A percentile compares a stretch with the other conserved stretches of the same genome.
These are phyloP conservation scores for Scartelaos histophorus DNA, from an alignment of 2,113 vertebrate species.

Conservation along the genomic window DNA sequence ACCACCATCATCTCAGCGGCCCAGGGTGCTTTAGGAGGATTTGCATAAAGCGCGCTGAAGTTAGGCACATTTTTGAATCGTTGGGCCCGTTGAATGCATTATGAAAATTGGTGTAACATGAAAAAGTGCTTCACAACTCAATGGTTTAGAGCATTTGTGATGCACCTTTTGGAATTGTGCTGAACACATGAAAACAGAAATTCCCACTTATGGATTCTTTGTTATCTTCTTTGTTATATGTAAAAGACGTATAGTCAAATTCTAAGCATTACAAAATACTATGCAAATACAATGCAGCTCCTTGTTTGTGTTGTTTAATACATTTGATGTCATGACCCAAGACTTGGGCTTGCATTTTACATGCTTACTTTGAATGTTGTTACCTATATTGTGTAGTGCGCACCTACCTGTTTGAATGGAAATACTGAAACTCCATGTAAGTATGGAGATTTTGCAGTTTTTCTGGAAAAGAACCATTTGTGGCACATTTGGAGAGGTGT, in stretches of 20 bases:
- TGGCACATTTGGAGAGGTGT: conserved; percentile 7
- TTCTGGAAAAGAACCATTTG: neutral
- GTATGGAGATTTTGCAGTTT: neutral
- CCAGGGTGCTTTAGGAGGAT: conserved; percentile 10
- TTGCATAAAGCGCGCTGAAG: conserved; percentile 15
- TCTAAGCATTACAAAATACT: neutral
- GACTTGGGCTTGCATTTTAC: neutral
- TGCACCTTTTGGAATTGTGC: too few species aligned
- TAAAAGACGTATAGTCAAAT: neutral
- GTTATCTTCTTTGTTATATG: neutral
- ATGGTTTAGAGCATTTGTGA: neutral
- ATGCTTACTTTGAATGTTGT: neutral
- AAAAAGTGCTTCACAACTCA: neutral
- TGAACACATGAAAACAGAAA: too few species aligned
- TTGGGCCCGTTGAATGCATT: neutral
- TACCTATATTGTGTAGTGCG: too few species aligned
- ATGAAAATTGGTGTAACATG: neutral
- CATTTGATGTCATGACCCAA: neutral
- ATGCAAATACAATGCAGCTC: too few species aligned
- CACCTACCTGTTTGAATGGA: neutral
- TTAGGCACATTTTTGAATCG: neutral
- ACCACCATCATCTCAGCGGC: conserved; percentile 5
- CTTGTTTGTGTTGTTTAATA: neutral
- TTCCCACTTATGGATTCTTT: neutral
- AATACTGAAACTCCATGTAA: neutral